Evolutionary conservation across 2,888 invertebrate species (phyloP), one percentile per base, ranked within the genome.

Genomic region (Tanypteryx hageni): DNA sequence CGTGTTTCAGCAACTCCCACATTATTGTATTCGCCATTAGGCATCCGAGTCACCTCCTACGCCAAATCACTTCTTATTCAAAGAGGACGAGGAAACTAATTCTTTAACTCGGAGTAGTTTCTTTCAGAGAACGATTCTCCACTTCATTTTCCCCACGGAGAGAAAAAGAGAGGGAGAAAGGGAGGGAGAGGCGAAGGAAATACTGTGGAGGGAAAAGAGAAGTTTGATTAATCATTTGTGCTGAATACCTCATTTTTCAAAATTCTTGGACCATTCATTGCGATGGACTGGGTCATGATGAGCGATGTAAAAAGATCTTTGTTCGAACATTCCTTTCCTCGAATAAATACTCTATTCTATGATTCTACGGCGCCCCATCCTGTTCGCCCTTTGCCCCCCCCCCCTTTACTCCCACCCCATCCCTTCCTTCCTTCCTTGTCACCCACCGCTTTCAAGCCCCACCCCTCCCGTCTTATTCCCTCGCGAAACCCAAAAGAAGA

Each of bases 201-300:
- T 76, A 13, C 10, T 76, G 22, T 13, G 22, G 27, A 76, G 76
- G 22, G 22, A 27, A 76, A 76, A 27, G 76, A 27, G 27, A 76
- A 22, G 27, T 76, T 76, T 76, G 76, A 76, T 76, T 76, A 76
- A 76, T 76, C 76, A 76, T 76, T 76, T 76, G 76, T 18, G 76
- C 76, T 10, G 76, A 76, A 76, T 76, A 76, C 27, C 76, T 76
- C 76, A 76, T 76, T 76, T 76, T 76, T 76, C 76, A 76, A 27
- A 76, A 76, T 76, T 44, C 27, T 27, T 11, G 13, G 22, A 5
- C 76, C 76, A 76, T 76, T 76, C 76, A 27, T 76, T 18, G 22
- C 76, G 76, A 76, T 76, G 76, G 68, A 68, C 68, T 68, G n/a
- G 64, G 76, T 76, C 27, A 22, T 76, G 76, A 76, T 76, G 76